A percentile compares a stretch with the other conserved stretches of the same genome.
Conservation (phyloP, 2,888 invertebrate species). For the Ochlodes sylvanus region DNA sequence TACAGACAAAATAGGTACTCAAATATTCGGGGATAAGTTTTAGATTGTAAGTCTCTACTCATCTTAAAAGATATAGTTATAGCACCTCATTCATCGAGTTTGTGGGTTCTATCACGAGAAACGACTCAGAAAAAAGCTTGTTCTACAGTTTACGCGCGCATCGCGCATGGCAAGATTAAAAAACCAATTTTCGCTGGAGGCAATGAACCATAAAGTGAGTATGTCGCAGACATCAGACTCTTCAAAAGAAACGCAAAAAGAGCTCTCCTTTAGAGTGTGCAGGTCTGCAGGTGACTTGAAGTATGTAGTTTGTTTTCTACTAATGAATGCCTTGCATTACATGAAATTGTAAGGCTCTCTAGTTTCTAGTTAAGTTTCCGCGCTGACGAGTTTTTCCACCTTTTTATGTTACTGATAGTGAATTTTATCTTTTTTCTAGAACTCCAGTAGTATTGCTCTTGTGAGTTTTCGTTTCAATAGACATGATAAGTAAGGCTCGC, state of each 20-base stretch:
- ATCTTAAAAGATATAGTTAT: background rate
- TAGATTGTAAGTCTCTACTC: background rate
- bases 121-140: background rate
- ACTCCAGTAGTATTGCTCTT: conserved; percentile 7
- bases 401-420: no score
- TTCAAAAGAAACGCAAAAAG: conserved; percentile 11
- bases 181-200: conserved; percentile 9
- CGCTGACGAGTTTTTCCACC: background rate
- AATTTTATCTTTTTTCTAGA: no score
- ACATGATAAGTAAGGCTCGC: no score
- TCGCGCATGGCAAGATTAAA: conserved; percentile 10
- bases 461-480: no score
- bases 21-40: no score
- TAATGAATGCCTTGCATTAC: conserved; percentile 1
- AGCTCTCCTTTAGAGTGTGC: background rate
- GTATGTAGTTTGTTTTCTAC: conserved; percentile 5
- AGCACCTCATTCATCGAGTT: background rate
- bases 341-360: background rate
- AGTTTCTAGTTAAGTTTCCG: background rate
- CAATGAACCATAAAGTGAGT: conserved; percentile 12
- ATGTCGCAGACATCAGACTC: conserved; percentile 9
- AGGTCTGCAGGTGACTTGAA: conserved; percentile 3
- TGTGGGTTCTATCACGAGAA: background rate
- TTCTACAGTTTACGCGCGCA: conserved; percentile 3
- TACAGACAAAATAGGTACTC: no score